A percentile compares a stretch with the other conserved stretches of the same genome.
These are phyloP conservation scores for Lepidostoma basale DNA, from an alignment of 1,140 invertebrate species.

Conservation along the genomic window DNA sequence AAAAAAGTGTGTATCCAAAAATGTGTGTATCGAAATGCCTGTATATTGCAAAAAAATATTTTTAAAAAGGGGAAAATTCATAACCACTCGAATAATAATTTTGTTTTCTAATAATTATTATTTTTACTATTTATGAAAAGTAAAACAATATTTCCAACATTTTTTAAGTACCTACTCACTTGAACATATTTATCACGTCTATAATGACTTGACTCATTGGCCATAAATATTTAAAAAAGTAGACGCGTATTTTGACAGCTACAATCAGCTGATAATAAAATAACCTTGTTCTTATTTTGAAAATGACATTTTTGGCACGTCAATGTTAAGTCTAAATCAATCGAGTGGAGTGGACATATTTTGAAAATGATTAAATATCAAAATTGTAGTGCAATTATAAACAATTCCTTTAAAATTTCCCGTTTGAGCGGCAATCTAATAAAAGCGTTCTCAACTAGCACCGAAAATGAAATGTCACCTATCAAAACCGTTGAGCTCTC, in stretches of 20 bases:
- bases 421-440: neutral
- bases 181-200: too few relatives aligned
- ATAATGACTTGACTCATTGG: too few relatives aligned
- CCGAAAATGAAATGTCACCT: constrained; percentile 12
- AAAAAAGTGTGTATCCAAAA: too few relatives aligned
- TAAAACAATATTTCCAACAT: too few relatives aligned
- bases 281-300: constrained; percentile 32
- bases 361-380: constrained; percentile 31
- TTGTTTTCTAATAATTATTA: too few relatives aligned
- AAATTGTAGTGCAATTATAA: constrained; percentile 12
- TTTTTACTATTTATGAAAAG: too few relatives aligned
- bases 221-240: too few relatives aligned
- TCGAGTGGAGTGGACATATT: neutral
- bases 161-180: too few relatives aligned
- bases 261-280: constrained; percentile 16
- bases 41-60: too few relatives aligned
- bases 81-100: too few relatives aligned
- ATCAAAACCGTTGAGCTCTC: constrained; percentile 60
- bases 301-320: constrained; percentile 15
- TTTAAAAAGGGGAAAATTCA: too few relatives aligned
- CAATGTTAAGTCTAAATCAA: constrained; percentile 14
- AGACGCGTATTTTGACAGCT: constrained; percentile 27
- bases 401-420: constrained; percentile 16
- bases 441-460: constrained; percentile 26
- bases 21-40: too few relatives aligned